A percentile compares a stretch with the other conserved stretches of the same genome.
Conservation (phyloP, 2,888 invertebrate species). For the Drosophila buzzatii region DNA sequence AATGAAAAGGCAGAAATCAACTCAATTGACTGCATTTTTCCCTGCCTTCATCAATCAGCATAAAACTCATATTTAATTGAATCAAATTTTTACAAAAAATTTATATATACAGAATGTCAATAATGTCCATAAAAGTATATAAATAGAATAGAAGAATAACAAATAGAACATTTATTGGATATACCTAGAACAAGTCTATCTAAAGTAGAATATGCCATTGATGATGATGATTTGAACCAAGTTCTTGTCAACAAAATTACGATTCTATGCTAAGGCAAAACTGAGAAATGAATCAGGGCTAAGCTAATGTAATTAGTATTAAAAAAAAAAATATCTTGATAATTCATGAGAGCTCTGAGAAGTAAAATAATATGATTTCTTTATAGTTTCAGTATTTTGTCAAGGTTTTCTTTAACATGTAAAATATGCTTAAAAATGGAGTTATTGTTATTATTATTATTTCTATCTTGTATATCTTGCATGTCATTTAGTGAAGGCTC, state of each 20-base stretch:
- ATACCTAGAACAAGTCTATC: background rate
- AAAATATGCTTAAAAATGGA: background rate
- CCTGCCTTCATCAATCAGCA: conserved; percentile 36
- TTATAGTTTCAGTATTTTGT: background rate
- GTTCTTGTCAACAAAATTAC: background rate
- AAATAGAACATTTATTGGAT: no score
- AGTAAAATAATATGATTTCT: background rate
- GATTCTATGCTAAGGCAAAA: background rate
- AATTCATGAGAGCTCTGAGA: background rate
- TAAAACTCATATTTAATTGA: conserved; percentile 28
- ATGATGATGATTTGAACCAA: background rate
- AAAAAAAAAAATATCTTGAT: background rate
- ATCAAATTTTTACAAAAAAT: background rate
- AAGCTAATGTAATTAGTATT: background rate
- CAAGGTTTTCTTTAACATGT: background rate
- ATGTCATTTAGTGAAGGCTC: background rate
- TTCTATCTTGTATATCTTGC: no score
- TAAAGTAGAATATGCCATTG: background rate
- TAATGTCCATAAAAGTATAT: no score
- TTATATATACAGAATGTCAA: background rate
- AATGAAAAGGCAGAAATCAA: conserved; percentile 40
- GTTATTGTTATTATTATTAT: background rate
- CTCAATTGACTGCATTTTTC: conserved; percentile 45
- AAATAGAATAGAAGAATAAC: no score
- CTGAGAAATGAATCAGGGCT: background rate